Evolutionary conservation across 1,140 invertebrate genomes (phyloP), one percentile per base, ranked within the genome.

Genomic region (Limonius californicus): DNA sequence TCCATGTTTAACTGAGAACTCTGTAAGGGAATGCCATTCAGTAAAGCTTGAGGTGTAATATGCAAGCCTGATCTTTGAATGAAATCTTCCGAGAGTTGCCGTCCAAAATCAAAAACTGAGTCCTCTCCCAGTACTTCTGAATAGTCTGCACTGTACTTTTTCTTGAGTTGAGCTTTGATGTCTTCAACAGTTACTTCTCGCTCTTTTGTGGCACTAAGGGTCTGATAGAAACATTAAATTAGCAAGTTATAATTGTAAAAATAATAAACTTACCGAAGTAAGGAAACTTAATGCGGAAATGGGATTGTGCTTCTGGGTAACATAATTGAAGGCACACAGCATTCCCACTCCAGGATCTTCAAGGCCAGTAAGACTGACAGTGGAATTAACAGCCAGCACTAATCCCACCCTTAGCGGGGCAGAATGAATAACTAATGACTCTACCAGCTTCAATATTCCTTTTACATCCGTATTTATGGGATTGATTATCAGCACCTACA

Each of bases 11-110:
- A 71, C 8, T 81, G 75, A 39, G 67, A 57, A 62, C 88, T 82
- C 39, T 88, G 83, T 55, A 99, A 77, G 1, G 94, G 92, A 42
- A 97, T 86, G 2, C 97, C 97, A 80, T 99, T 99, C 20, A 99
- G 76, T 32, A 99, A 77, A 6, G 92, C 95, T 77, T 92, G 89
- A 1, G 90, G 91, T 39, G 87, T 83, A 35, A 77, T 82, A 27
- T 85, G 83, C 56, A 94, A 85, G 20, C 95, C 95, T 20, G 91
- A 85, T 66, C 89, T 86, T 54, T 87, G 80, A 1, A 98, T 81
- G 76, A 97, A 98, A 69, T 97, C 93, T 56, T 80, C 78, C 0
- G 92, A 85, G 43, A 94, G 77, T 77, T 94, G 84, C 9, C 92
- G 81, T 0, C 94, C 92, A 68, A 93, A 91, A 75, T 97, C 92